phyloP scores from a whole-genome alignment of 1,140 invertebrate species.

The Atta cephalotes region DNA sequence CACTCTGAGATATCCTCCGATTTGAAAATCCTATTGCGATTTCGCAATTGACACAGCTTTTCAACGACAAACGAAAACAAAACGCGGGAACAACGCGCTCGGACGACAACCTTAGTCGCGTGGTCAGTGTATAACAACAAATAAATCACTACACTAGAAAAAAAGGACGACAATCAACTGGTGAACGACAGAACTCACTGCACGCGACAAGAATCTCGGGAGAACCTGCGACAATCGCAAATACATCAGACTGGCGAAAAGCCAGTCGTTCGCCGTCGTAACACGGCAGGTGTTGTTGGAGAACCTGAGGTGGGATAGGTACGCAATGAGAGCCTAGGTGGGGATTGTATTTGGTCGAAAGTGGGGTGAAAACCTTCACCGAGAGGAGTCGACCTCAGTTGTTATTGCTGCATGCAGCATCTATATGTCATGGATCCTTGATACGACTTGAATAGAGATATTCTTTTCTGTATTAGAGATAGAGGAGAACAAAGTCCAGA shows the following conservation, averaged over 20 bases:
- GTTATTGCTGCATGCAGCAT: conserved; percentile 16
- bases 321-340: conserved; percentile 8
- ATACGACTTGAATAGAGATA: conserved; percentile 26
- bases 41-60: background rate
- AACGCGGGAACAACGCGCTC: background rate
- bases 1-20: background rate
- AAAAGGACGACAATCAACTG: conserved; percentile 3
- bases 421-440: conserved; percentile 49
- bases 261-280: conserved; percentile 64
- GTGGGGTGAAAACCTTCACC: conserved; percentile 67
- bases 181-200: conserved; percentile 44
- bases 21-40: background rate
- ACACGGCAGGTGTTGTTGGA: conserved; percentile 68
- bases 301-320: conserved; percentile 59
- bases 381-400: conserved; percentile 59
- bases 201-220: conserved; percentile 54
- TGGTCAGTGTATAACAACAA: background rate
- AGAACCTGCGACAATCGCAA: conserved; percentile 60
- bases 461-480: background rate
- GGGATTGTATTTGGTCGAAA: conserved; percentile 27
- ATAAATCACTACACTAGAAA: conserved; percentile 13
- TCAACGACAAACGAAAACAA: background rate
- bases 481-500: background rate
- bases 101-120: background rate
- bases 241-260: conserved; percentile 69